Conservation (phyloP, 2,888 invertebrate species). For the Drosophila lacicola region DNA sequence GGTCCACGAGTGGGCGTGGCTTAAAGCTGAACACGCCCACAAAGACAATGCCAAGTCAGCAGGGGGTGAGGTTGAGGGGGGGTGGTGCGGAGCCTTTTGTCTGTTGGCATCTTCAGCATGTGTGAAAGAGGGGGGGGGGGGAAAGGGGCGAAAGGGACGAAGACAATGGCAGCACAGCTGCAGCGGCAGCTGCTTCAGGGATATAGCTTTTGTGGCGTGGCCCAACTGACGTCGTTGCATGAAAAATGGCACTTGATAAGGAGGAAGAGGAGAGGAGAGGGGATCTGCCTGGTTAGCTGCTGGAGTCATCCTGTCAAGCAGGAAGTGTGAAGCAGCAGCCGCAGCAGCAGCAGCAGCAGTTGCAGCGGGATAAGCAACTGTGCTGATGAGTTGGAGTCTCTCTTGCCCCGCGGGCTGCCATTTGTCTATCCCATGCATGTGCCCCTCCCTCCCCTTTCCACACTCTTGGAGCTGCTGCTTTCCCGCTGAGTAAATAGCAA, state of each 20-base stretch:
- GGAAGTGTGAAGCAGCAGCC: constrained; percentile 71
- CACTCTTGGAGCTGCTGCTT: constrained; percentile 27
- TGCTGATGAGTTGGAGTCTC: constrained; percentile 48
- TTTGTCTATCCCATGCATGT: constrained; percentile 53
- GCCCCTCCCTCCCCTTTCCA: too few relatives aligned
- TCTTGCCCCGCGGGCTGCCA: constrained; percentile 64
- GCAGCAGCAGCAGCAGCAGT: constrained; percentile 31
- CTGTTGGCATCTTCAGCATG: constrained; percentile 57
- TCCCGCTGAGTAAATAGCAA: constrained; percentile 76
- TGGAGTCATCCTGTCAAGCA: constrained; percentile 70
- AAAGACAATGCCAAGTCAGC: constrained; percentile 10
- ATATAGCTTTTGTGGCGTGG: constrained; percentile 69
- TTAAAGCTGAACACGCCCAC: neutral
- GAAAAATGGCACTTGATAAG: constrained; percentile 80
- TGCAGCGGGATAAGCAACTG: constrained; percentile 38
- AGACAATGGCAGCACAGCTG: constrained; percentile 42
- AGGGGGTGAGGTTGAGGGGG: neutral
- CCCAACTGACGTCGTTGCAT: constrained; percentile 56
- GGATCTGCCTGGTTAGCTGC: constrained; percentile 12
- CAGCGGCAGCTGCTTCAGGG: constrained; percentile 38
- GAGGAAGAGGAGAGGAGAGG: neutral
- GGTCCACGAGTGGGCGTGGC: constrained; percentile 11
- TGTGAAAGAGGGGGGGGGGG: constrained; percentile 30
- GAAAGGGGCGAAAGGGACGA: constrained; percentile 2
- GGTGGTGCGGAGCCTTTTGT: constrained; percentile 37